Base-by-base conservation (phyloP, 2,888 invertebrate species). In the Nineta flava region DNA sequence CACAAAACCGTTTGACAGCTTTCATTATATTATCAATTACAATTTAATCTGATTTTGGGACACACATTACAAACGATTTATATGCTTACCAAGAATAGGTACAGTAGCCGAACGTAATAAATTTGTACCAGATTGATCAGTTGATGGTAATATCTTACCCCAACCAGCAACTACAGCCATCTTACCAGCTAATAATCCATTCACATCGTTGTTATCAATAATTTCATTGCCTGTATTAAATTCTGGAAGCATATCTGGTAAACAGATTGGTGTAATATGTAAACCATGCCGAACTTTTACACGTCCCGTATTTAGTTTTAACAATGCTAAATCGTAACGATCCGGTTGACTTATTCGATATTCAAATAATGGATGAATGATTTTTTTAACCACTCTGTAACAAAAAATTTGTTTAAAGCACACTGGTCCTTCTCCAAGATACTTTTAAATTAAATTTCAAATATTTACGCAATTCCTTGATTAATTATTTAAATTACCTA, bases 331-430 rank as follows among this genome's bases (percentile, higher is more conserved):
- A 64, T 88, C 87, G 62, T 76, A 87, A 53, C 87, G 74, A 60
- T 88, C 88, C 0, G 87, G 87, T 59, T 88, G 88, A 0, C 87
- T 87, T 62, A 83, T 75, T 9, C 86, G 77, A 61, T 83, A 88
- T 61, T 83, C 78, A 63, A 88, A 88, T 26, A 79, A 73, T 0
- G 88, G 88, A 63, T 88, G 87, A 3, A 88, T 76, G 50, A 85
- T 77, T 62, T 84, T 83, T 57, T 82, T 78, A 50, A 75, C 66
- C 1, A 87, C 83, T 50, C 81, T 72, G 66, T 2, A 55, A 53
- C 19, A 17, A 15, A 35, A 43, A 48, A 32, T 48, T 9, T n/a
- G n/a, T n/a, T n/a, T n/a, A n/a, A n/a, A n/a, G n/a, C n/a, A n/a
- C n/a, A n/a, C n/a, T n/a, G n/a, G n/a, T n/a, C n/a, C n/a, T n/a